phyloP scores from a whole-genome alignment of 2,113 vertebrate genomes.

The Galeopterus variegatus region DNA sequence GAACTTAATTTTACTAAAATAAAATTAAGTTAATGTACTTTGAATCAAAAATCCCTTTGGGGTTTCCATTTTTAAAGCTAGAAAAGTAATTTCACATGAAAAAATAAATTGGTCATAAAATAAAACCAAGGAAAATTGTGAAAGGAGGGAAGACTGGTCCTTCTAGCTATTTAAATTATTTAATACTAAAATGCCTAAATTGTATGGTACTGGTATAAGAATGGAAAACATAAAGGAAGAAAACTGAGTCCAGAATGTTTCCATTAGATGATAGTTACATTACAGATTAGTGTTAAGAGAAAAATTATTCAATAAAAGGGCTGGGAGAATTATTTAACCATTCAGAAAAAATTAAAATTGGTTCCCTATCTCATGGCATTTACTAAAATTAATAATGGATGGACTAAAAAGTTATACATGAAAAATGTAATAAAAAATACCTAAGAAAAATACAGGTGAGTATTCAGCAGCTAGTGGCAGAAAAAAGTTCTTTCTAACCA shows the following conservation, averaged over 20 bases:
- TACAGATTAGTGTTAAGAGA: neutral
- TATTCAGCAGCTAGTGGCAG: neutral
- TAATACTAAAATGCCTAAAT: conserved; percentile 29
- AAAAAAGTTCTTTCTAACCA: neutral
- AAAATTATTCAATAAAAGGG: neutral
- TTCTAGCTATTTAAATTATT: neutral
- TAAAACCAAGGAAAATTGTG: conserved; percentile 2
- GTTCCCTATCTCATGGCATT: neutral
- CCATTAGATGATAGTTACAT: neutral
- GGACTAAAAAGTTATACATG: neutral
- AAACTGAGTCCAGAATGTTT: neutral
- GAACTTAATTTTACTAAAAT: conserved; percentile 44
- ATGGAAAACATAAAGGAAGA: conserved; percentile 58
- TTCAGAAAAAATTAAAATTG: conserved; percentile 45
- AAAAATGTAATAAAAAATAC: conserved; percentile 44
- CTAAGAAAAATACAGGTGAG: conserved; percentile 37
- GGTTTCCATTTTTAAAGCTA: conserved; percentile 7
- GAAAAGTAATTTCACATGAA: conserved; percentile 32
- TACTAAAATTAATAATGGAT: neutral
- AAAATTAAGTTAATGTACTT: neutral
- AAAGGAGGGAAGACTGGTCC: neutral
- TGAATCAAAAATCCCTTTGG: conserved; percentile 41
- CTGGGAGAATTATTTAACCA: neutral
- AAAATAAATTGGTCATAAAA: conserved; percentile 11
- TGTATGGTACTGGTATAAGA: neutral